Evolutionary conservation across 2,888 invertebrate species (phyloP).

Genomic region (Unio delphinus): DNA sequence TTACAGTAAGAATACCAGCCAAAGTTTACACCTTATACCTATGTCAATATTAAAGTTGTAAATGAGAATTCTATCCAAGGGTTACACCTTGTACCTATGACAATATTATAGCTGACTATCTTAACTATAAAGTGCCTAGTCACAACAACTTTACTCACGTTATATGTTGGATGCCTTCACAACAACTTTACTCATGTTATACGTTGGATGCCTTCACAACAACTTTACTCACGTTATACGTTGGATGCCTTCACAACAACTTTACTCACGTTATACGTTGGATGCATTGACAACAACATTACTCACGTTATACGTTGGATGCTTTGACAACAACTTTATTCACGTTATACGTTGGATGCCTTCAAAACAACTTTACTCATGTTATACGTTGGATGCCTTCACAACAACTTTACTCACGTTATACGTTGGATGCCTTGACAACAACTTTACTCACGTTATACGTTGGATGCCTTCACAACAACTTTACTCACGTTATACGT

Average conservation of each 20-base stretch:
- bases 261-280: constrained; percentile 78
- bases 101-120: no score
- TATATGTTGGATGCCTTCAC: constrained; percentile 81
- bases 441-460: constrained; percentile 72
- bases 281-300: constrained; percentile 75
- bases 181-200: constrained; percentile 73
- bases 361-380: constrained; percentile 72
- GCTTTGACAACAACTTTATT: constrained; percentile 73
- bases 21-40: no score
- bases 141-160: constrained; percentile 75
- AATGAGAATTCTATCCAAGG: no score
- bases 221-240: constrained; percentile 77
- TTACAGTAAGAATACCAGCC: no score
- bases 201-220: constrained; percentile 78
- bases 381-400: no score
- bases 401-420: constrained; percentile 72
- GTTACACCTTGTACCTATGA: no score
- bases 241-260: constrained; percentile 75
- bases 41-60: no score
- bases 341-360: constrained; percentile 71
- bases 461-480: not conserved
- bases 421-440: not conserved
- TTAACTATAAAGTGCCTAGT: no score
- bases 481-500: constrained; percentile 72
- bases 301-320: constrained; percentile 79